These are phyloP conservation scores for Vidua macroura DNA, from an alignment of 2,113 vertebrate genomes.

Conservation along the genomic window DNA sequence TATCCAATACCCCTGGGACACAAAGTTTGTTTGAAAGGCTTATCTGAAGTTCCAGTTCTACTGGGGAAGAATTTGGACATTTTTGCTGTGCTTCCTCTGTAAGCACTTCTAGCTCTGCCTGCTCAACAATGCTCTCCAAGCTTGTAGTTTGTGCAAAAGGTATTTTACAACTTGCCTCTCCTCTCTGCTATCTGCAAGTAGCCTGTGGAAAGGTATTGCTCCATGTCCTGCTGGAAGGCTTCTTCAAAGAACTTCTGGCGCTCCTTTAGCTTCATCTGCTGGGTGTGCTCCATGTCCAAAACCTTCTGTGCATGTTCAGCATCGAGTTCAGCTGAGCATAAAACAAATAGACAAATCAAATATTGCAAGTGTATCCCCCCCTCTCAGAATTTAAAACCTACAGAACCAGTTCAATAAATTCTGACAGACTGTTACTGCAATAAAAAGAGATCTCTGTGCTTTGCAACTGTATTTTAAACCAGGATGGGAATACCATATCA, in stretches of 20 bases:
- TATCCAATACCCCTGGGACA: background rate
- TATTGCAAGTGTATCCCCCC: background rate
- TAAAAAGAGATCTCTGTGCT: background rate
- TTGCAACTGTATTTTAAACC: background rate
- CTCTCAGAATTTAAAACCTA: background rate
- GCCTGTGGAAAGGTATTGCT: slow-evolving; percentile 94
- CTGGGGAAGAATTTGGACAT: background rate
- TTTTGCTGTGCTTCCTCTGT: background rate
- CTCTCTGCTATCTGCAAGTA: slow-evolving; percentile 93
- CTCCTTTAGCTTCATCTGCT: slow-evolving; percentile 91
- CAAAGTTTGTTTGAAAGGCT: background rate
- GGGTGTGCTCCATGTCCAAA: slow-evolving; percentile 84
- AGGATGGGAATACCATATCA: background rate
- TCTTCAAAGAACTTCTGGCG: slow-evolving; percentile 98
- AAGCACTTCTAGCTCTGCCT: background rate
- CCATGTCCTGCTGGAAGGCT: slow-evolving; percentile 98
- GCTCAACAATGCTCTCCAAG: background rate
- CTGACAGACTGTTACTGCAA: background rate
- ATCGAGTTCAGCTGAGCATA: slow-evolving; percentile 84
- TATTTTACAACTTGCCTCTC: slow-evolving; percentile 80
- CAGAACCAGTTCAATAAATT: background rate
- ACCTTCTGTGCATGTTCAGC: slow-evolving; percentile 86
- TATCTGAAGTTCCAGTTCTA: background rate
- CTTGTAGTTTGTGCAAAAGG: background rate
- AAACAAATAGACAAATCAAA: slow-evolving; percentile 15